A percentile compares a stretch with the other conserved stretches of the same genome.
Conservation (phyloP, 1,140 invertebrate species). For the Bilobella aurantiaca region DNA sequence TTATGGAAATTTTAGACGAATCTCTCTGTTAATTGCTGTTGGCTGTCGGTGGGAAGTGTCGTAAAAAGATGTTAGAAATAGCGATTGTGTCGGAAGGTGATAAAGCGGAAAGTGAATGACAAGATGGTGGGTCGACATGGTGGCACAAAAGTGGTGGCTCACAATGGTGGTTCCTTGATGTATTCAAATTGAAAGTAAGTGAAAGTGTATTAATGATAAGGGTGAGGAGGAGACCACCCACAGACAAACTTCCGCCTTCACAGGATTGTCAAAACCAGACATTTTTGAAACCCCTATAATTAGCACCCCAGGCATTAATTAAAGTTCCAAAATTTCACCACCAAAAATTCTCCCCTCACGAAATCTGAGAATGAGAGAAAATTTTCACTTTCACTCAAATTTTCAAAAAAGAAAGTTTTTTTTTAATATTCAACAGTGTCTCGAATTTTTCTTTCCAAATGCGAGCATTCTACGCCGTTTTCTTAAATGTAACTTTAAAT, state of each 20-base stretch:
- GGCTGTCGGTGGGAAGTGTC: neutral
- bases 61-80: neutral
- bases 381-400: too few relatives aligned
- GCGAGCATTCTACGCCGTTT: too few relatives aligned
- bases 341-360: neutral
- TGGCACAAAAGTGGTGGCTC: neutral
- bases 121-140: neutral
- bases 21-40: neutral
- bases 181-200: constrained; percentile 14
- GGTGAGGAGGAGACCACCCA: constrained; percentile 1
- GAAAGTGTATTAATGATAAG: neutral
- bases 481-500: too few relatives aligned
- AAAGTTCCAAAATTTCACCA: constrained; percentile 25
- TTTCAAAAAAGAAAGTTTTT: too few relatives aligned
- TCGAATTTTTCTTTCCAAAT: too few relatives aligned
- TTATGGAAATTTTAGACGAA: neutral
- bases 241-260: constrained; percentile 4
- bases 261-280: constrained; percentile 23
- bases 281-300: constrained; percentile 26
- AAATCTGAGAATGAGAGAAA: too few relatives aligned
- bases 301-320: constrained; percentile 26
- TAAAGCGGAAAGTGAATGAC: neutral
- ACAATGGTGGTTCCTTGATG: neutral
- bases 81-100: neutral
- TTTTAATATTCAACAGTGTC: too few relatives aligned